Evolutionary conservation across 35 echinoderm and acorn worm species (phyloP), one percentile per base, ranked within the genome.

Genomic region (Lytechinus pictus): DNA sequence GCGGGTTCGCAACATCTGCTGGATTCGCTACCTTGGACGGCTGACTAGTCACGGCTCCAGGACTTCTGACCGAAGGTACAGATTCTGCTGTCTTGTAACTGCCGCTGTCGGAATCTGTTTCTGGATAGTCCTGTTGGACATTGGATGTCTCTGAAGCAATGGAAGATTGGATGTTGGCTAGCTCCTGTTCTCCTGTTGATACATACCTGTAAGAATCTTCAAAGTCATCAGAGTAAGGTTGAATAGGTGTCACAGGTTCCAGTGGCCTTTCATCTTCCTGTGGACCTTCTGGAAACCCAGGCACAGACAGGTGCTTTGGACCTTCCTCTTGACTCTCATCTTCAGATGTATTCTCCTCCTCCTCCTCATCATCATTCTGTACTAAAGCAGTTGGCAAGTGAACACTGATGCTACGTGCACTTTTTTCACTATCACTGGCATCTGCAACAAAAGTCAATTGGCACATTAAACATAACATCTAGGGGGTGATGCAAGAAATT

Each of bases 401-500:
- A n/a, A 97, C 95, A 58, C 95, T 95, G 53, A 97, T 95, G 55
- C 97, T 97, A 52, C 95, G 88, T 4, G 86, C 94, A 95, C 97
- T 97, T 33, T 96, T 97, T 27, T 97, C 97, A 91, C 97, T 96
- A 28, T 72, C 93, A 92, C 94, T 97, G 14, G 92, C 57, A 96
- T 97, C 97, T 97, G 94, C 55, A 91, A 57, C 90, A 95, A 54
- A 97, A 24, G 33, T 44, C 3, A 16, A 24, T 79, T 24, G n/a
- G n/a, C n/a, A 79, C 19, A 14, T 79, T 79, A 7, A 79, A 79
- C 0, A 21, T 72, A 72, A 79, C 14, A 44, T 44, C 2, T 44
- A 44, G 33, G n/a, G n/a, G n/a, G n/a, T n/a, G n/a, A n/a, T n/a
- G n/a, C n/a, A n/a, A n/a, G n/a, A n/a, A n/a, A n/a, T n/a, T n/a